These are phyloP conservation scores for Pseudomyrmex flavicornis DNA, from an alignment of 1,140 invertebrate genomes.

Conservation along the genomic window DNA sequence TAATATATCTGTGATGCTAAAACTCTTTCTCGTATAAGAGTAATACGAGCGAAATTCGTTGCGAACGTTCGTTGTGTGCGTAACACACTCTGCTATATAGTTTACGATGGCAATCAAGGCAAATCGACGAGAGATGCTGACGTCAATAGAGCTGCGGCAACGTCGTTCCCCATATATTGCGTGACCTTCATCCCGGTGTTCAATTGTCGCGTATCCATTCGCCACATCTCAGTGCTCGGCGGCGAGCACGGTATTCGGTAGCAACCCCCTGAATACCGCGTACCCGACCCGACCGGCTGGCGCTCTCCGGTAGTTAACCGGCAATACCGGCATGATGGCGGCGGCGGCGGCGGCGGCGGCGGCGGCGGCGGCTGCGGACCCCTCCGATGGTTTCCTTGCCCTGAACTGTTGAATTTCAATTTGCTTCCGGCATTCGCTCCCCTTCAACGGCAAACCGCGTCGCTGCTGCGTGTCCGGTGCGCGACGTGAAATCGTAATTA, in stretches of 20 bases:
- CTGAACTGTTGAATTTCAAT: slow-evolving; percentile 69
- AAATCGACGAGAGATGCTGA: slow-evolving; percentile 14
- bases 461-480: slow-evolving; percentile 42
- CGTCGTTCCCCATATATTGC: slow-evolving; percentile 47
- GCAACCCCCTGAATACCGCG: slow-evolving; percentile 30
- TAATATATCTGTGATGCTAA: background rate
- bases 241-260: slow-evolving; percentile 33
- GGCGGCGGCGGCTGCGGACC: background rate
- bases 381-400: slow-evolving; percentile 44
- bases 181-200: slow-evolving; percentile 58
- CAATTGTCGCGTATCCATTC: slow-evolving; percentile 52
- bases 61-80: no score
- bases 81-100: background rate
- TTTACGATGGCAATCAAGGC: slow-evolving; percentile 32
- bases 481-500: slow-evolving; percentile 69
- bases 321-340: slow-evolving; percentile 26
- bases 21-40: background rate
- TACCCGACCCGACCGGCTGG: background rate
- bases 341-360: background rate
- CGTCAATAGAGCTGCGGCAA: slow-evolving; percentile 51
- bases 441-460: background rate
- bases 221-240: slow-evolving; percentile 42
- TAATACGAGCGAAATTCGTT: background rate
- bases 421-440: slow-evolving; percentile 52
- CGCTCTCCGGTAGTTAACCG: slow-evolving; percentile 16